Conservation (phyloP, 2,888 invertebrate genomes). For the Eupithecia dodoneata region DNA sequence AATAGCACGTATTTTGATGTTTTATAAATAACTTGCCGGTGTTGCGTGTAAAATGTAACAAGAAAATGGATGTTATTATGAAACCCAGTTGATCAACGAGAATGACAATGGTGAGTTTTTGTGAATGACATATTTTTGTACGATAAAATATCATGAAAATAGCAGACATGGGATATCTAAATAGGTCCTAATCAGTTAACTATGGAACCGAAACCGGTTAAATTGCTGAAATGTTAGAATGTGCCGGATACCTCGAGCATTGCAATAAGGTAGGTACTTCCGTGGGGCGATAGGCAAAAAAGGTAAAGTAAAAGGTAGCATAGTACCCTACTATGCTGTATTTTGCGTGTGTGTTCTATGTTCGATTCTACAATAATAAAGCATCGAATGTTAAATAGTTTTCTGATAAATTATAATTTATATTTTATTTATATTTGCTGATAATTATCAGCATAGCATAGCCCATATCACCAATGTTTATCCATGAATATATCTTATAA, state of each 20-base stretch:
- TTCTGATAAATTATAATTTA: no score
- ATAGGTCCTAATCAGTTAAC: neutral
- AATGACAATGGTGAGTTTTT: slow-evolving; percentile 1
- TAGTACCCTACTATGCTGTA: no score
- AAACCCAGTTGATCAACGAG: neutral
- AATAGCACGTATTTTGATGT: slow-evolving; percentile 11
- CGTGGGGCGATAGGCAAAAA: neutral
- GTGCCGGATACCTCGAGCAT: neutral
- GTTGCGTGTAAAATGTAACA: neutral
- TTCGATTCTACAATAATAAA: neutral
- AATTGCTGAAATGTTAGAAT: neutral
- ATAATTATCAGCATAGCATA: no score
- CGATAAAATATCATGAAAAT: neutral
- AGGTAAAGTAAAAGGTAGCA: neutral
- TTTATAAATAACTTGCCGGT: slow-evolving; percentile 15
- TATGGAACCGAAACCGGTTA: neutral
- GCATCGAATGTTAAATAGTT: neutral
- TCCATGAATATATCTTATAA: no score
- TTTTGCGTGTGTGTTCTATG: neutral
- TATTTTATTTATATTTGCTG: no score
- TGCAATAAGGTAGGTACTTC: neutral
- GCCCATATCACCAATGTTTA: no score
- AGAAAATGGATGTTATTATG: slow-evolving; percentile 1
- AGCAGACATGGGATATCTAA: no score
- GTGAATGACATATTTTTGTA: neutral